Percentiles rank a stretch among this genome's conserved stretches.
Evolutionary conservation across 1,140 invertebrate genomes (phyloP).

Genomic region (Hypothenemus hampei): DNA sequence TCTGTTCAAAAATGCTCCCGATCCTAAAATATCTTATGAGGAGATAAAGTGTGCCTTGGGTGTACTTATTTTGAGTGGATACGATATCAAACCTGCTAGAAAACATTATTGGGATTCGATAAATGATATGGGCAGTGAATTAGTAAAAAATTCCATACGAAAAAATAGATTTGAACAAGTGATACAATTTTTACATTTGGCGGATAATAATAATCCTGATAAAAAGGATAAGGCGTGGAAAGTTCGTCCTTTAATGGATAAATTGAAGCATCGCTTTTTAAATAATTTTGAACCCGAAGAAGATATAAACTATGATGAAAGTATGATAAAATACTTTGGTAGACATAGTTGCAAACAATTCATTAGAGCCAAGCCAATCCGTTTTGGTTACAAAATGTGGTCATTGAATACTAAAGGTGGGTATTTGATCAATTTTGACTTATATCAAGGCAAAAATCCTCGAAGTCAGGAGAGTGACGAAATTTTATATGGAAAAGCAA

Average conservation of each 20-base stretch:
- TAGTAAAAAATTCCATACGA: constrained; percentile 18
- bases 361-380: constrained; percentile 36
- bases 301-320: constrained; percentile 29
- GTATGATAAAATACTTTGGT: constrained; percentile 39
- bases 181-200: constrained; percentile 19
- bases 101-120: constrained; percentile 25
- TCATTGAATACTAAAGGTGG: constrained; percentile 17
- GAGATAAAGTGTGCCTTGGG: constrained; percentile 29
- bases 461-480: constrained; percentile 23
- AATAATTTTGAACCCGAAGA: constrained; percentile 21
- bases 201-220: constrained; percentile 19
- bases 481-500: constrained; percentile 32
- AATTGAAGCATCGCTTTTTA: constrained; percentile 23
- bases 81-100: constrained; percentile 20
- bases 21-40: constrained; percentile 16
- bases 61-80: constrained; percentile 26
- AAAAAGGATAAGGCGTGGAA: constrained; percentile 25
- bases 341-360: constrained; percentile 36
- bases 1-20: constrained; percentile 13
- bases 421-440: constrained; percentile 34
- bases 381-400: constrained; percentile 36
- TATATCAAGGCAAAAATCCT: constrained; percentile 38
- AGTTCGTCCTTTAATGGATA: constrained; percentile 27
- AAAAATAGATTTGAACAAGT: constrained; percentile 26
- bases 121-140: constrained; percentile 16